These are phyloP conservation scores for Dasypolia templi DNA, from an alignment of 2,888 invertebrate genomes.

Conservation along the genomic window DNA sequence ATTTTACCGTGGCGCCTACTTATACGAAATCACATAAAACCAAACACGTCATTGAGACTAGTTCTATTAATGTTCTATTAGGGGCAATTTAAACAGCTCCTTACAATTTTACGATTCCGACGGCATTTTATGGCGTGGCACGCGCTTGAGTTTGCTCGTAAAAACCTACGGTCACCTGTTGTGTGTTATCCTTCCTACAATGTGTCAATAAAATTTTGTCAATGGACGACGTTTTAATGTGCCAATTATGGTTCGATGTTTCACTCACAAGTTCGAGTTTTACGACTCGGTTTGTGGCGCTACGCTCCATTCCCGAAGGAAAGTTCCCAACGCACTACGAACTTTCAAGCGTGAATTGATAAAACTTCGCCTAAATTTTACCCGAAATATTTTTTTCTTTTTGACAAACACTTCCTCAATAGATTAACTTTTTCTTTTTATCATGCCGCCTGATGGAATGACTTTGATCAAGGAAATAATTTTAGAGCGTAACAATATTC, in stretches of 20 bases:
- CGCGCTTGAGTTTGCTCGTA: conserved; percentile 84
- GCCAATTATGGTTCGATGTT: conserved; percentile 83
- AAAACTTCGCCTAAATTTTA: conserved; percentile 45
- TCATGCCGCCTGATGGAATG: conserved; percentile 30
- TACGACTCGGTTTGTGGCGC: conserved; percentile 73
- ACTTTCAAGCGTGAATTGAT: conserved; percentile 58
- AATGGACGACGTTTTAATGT: conserved; percentile 85
- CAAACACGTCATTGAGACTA: conserved; percentile 83
- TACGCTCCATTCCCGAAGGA: conserved; percentile 66
- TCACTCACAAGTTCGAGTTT: conserved; percentile 81
- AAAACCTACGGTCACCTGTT: conserved; percentile 89
- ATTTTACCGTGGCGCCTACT: conserved; percentile 78
- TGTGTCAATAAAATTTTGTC: conserved; percentile 86
- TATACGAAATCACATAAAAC: conserved; percentile 82
- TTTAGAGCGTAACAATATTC: conserved; percentile 43
- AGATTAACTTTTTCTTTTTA: conserved; percentile 43
- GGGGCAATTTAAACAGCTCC: conserved; percentile 83
- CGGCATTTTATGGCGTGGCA: conserved; percentile 81
- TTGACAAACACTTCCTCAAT: conserved; percentile 52
- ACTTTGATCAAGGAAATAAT: conserved; percentile 49
- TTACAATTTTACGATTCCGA: conserved; percentile 85
- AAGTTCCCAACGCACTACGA: conserved; percentile 51
- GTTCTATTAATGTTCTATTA: conserved; percentile 85
- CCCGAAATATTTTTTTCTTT: conserved; percentile 34
- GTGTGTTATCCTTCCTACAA: conserved; percentile 80